phyloP scores from a whole-genome alignment of 2,113 vertebrate genomes.

The Lethenteron reissneri region DNA sequence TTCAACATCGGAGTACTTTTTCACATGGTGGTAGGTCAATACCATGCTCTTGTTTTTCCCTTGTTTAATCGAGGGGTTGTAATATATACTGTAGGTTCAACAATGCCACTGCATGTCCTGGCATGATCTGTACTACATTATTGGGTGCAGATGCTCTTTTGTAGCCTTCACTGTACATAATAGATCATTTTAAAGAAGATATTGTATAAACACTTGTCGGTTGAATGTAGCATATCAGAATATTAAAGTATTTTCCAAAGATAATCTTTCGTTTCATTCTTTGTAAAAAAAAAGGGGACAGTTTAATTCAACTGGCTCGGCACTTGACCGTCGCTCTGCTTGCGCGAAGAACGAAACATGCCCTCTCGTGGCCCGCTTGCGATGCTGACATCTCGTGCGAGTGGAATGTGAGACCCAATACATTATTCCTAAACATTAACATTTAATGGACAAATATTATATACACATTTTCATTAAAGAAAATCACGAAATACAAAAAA shows the following conservation, averaged over 20 bases:
- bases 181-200: background rate
- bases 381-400: too few species aligned
- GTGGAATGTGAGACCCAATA: too few species aligned
- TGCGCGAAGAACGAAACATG: too few species aligned
- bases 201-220: background rate
- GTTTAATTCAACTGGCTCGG: too few species aligned
- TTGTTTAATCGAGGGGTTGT: background rate
- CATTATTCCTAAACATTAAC: too few species aligned
- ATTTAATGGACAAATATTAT: too few species aligned
- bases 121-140: background rate
- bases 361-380: too few species aligned
- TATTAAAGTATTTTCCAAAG: constrained; percentile 2
- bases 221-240: constrained; percentile 5
- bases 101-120: background rate
- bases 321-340: too few species aligned
- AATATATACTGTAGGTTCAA: background rate
- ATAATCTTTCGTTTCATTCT: background rate
- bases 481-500: too few species aligned
- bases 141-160: background rate
- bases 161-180: background rate
- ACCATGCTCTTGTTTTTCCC: background rate
- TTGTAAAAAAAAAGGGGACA: too few species aligned
- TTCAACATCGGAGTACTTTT: background rate
- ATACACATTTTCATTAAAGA: too few species aligned
- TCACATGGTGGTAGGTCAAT: background rate